phyloP scores from a whole-genome alignment of 2,888 invertebrate species.

The Marronus borbonicus region DNA sequence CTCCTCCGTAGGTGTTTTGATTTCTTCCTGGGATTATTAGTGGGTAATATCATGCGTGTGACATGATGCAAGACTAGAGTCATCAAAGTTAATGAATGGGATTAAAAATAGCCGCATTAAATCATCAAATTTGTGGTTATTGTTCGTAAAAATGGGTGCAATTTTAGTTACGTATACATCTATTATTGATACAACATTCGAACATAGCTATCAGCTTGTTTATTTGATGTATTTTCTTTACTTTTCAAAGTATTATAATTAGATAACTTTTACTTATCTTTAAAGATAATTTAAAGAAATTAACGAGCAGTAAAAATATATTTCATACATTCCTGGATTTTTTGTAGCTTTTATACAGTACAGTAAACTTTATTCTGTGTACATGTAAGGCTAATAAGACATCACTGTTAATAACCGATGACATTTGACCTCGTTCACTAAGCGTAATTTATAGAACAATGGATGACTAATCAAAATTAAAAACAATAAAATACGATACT shows the following conservation, averaged over 20 bases:
- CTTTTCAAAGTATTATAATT: neutral
- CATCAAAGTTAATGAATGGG: slow-evolving; percentile 13
- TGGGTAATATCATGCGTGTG: neutral
- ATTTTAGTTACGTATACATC: neutral
- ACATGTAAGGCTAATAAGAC: slow-evolving; percentile 18
- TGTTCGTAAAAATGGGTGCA: neutral
- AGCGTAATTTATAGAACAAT: slow-evolving; percentile 50
- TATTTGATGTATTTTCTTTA: neutral
- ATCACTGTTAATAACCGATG: slow-evolving; percentile 45
- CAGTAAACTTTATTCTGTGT: neutral
- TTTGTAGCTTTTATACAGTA: neutral
- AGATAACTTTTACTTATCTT: neutral
- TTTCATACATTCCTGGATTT: neutral
- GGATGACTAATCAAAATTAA: slow-evolving; percentile 51
- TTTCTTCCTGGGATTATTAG: slow-evolving; percentile 22
- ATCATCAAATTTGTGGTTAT: slow-evolving; percentile 13
- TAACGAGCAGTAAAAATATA: neutral
- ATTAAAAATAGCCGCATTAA: slow-evolving; percentile 22
- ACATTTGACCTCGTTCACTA: slow-evolving; percentile 40
- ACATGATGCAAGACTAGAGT: neutral
- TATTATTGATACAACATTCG: neutral
- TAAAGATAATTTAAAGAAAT: neutral
- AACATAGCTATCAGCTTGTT: neutral
- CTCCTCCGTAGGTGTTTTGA: slow-evolving; percentile 26
- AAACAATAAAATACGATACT: slow-evolving; percentile 47